Evolutionary conservation across 2,888 invertebrate genomes (phyloP), one percentile per base, ranked within the genome.

Genomic region (Lottia scabra): DNA sequence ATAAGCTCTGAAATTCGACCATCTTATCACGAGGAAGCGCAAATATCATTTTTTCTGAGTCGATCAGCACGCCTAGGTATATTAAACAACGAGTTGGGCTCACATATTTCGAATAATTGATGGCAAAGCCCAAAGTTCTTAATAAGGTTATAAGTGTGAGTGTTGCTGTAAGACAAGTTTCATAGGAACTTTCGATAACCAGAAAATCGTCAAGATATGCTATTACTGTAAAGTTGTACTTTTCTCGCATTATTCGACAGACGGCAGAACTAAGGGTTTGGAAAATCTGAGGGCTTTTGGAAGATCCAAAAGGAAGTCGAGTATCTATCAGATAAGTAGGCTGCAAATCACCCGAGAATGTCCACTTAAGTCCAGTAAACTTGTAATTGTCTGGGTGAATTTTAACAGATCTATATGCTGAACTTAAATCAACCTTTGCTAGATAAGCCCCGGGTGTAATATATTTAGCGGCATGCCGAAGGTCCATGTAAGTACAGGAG

Each of bases 351-450:
- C 46, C 46, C 16, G 46, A 15, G 6, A 46, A 46, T 16, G 46
- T 46, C 46, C 46, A 46, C 46, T 46, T 46, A 43, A 68, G 48
- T 13, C 68, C 68, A 26, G 68, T 68, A 8, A 56, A 23, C 30
- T 38, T 15, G 48, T 46, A 68, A 38, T 68, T 68, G n/a, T 46
- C 45, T 16, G 68, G 68, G 3, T 68, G 56, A 48, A 68, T 68
- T 46, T 26, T 15, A 16, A 68, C 68, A n/a, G 69, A 68, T 44
- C 68, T n/a, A 46, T 68, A 68, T 8, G 56, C 68, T 10, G 15
- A 63, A 30, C n/a, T 44, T 45, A 67, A 48, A n/a, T 46, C 46
- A 13, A 46, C 46, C 8, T 46, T 46, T 46, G 46, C 46, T n/a
- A 46, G n/a, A 46, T 16, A 46, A 13, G n/a, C 15, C 46, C 46